phyloP scores from a whole-genome alignment of 2,797 vertebrate genomes.

The Enteromius treurensis region DNA sequence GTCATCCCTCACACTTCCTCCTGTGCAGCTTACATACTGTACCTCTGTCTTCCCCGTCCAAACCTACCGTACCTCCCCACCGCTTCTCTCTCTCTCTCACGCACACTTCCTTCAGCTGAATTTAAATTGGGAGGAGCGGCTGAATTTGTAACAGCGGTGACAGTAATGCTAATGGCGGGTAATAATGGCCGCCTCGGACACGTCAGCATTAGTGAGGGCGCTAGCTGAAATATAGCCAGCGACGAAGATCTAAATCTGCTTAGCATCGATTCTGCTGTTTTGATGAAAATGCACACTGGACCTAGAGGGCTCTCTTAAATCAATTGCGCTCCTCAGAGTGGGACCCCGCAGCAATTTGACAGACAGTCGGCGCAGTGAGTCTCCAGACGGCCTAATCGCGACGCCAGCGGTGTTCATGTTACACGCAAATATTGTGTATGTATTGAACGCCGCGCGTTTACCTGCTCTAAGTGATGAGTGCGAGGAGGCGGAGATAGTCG shows the following conservation, averaged over 20 bases:
- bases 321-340: constrained; percentile 57
- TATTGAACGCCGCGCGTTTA: constrained; percentile 48
- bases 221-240: constrained; percentile 61
- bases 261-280: constrained; percentile 65
- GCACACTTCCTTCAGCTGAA: constrained; percentile 48
- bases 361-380: constrained; percentile 40
- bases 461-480: constrained; percentile 45
- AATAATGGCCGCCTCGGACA: constrained; percentile 59
- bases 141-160: constrained; percentile 61
- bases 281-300: constrained; percentile 62
- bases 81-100: not conserved
- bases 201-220: constrained; percentile 62
- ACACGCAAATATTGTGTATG: constrained; percentile 52
- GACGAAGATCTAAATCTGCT: constrained; percentile 64
- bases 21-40: not conserved
- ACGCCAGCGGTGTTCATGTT: constrained; percentile 51
- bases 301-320: constrained; percentile 62
- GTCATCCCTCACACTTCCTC: constrained; percentile 20
- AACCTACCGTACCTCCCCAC: constrained; percentile 14
- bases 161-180: constrained; percentile 62
- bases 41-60: constrained; percentile 14
- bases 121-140: constrained; percentile 59
- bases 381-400: constrained; percentile 58
- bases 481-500: constrained; percentile 9
- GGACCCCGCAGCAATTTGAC: constrained; percentile 48